These are phyloP conservation scores for Mustelus asterias DNA, from an alignment of 2,113 vertebrate genomes.

Conservation along the genomic window DNA sequence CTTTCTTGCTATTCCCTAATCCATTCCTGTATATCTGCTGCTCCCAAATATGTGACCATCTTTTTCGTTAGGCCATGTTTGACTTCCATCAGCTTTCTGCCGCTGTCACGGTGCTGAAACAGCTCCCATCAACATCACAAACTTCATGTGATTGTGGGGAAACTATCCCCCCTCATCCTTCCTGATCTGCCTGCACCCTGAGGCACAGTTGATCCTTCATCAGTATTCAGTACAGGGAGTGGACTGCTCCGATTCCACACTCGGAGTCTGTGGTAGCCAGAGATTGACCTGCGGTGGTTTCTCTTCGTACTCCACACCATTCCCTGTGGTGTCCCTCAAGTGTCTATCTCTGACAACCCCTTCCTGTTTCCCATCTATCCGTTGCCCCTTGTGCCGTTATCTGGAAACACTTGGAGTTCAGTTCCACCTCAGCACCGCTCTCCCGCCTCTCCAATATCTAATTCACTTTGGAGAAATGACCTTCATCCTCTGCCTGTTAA, in stretches of 20 bases:
- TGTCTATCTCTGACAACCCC: neutral
- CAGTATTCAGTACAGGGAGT: neutral
- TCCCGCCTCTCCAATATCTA: neutral
- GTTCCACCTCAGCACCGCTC: neutral
- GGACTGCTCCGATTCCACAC: neutral
- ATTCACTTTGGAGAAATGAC: neutral
- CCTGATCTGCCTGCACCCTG: neutral
- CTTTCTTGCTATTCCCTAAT: neutral
- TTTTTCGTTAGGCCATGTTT: neutral
- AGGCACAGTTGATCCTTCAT: too few species aligned
- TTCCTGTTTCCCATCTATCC: neutral
- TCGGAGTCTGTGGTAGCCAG: neutral
- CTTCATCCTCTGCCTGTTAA: neutral
- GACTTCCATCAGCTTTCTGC: neutral
- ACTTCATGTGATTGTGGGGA: neutral
- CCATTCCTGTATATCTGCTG: neutral
- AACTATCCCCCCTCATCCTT: too few species aligned
- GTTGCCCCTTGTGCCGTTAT: too few species aligned
- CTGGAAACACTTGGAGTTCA: too few species aligned
- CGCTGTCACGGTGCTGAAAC: neutral
- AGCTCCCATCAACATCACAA: neutral
- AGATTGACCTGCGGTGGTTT: neutral
- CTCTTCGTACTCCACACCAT: neutral
- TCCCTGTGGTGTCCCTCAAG: too few species aligned
- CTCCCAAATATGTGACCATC: neutral